Percentiles rank a stretch among this genome's conserved stretches.
Conservation (phyloP, 2,113 vertebrate genomes). For the Toxostoma redivivum region DNA sequence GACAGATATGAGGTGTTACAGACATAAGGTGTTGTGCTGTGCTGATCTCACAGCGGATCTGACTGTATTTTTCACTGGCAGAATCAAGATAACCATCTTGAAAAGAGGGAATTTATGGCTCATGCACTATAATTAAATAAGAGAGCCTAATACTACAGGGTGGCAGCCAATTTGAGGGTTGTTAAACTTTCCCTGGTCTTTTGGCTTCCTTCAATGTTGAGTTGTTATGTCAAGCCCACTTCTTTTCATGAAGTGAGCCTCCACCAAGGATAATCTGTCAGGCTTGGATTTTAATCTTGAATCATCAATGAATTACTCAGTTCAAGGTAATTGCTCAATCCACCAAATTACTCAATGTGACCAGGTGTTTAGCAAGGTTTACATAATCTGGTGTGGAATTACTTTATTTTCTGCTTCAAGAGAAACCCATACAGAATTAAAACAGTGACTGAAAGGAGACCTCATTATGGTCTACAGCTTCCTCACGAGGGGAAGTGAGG, state of each 20-base stretch:
- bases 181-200: background rate
- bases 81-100: background rate
- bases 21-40: background rate
- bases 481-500: background rate
- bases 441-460: background rate
- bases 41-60: background rate
- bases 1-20: background rate
- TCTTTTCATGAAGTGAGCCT: background rate
- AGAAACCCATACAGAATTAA: background rate
- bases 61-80: background rate
- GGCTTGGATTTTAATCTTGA: background rate
- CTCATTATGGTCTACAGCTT: background rate
- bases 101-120: background rate
- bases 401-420: background rate
- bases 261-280: background rate
- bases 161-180: background rate
- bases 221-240: background rate
- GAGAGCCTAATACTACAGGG: background rate
- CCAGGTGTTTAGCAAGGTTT: background rate
- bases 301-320: background rate
- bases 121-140: background rate
- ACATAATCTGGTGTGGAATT: background rate
- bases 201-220: background rate
- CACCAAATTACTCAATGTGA: background rate
- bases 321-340: background rate